phyloP scores from a whole-genome alignment of 2,797 vertebrate species.

The Falco berigora region DNA sequence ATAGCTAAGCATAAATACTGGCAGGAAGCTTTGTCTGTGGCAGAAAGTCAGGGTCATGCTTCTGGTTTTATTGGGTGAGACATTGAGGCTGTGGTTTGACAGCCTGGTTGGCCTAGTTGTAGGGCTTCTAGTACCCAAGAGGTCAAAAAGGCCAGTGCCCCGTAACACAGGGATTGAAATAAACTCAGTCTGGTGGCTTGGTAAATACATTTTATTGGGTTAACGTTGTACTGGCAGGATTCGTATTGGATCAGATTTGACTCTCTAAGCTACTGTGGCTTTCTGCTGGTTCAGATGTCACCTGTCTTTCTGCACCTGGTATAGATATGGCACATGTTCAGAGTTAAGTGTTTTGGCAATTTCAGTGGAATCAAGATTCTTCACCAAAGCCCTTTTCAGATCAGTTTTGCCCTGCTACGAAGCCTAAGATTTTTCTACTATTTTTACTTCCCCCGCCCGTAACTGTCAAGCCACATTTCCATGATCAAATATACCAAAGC shows the following conservation, averaged over 20 bases:
- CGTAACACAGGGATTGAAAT: not conserved
- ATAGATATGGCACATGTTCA: not conserved
- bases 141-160: not conserved
- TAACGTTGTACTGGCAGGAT: not conserved
- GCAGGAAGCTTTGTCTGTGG: not conserved
- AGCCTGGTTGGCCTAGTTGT: not conserved
- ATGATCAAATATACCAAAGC: no score
- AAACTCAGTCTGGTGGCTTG: not conserved
- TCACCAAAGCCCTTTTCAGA: not conserved
- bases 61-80: not conserved
- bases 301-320: not conserved
- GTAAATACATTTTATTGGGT: not conserved
- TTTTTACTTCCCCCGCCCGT: not conserved
- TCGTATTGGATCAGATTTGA: not conserved
- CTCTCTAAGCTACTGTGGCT: not conserved
- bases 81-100: not conserved
- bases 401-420: not conserved
- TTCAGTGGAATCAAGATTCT: not conserved
- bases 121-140: not conserved
- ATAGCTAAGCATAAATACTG: not conserved
- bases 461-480: no score
- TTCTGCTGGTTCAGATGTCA: not conserved
- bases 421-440: not conserved
- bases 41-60: not conserved
- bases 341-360: not conserved